Percentiles rank a stretch among this genome's conserved stretches.
Evolutionary conservation across 1,140 invertebrate genomes (phyloP).

Genomic region (Lamellibrachia luymesi): DNA sequence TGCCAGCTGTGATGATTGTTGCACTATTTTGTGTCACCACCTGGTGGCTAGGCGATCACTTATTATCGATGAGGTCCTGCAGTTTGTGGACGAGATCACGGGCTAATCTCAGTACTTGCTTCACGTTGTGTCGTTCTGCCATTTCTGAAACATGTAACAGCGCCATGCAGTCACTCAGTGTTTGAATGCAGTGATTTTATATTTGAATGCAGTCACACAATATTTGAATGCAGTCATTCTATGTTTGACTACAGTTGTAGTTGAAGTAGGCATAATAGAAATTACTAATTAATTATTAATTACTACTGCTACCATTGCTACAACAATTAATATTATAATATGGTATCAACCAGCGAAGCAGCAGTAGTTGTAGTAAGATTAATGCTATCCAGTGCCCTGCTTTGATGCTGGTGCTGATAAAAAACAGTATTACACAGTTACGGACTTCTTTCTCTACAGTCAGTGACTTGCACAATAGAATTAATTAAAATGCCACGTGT

Average conservation of each 20-base stretch:
- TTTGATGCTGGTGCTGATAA: too few species aligned
- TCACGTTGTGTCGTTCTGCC: conserved; percentile 87
- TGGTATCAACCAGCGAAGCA: too few species aligned
- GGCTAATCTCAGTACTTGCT: conserved; percentile 75
- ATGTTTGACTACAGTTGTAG: neutral
- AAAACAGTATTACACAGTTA: too few species aligned
- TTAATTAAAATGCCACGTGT: too few species aligned
- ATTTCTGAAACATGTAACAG: conserved; percentile 73
- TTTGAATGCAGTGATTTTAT: neutral
- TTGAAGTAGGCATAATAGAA: too few species aligned
- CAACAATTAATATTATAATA: too few species aligned
- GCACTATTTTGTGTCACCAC: neutral
- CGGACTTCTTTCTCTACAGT: too few species aligned
- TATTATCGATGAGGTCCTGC: conserved; percentile 85
- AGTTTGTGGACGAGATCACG: conserved; percentile 81
- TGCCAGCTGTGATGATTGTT: neutral
- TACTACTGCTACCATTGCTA: too few species aligned
- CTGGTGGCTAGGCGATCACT: conserved; percentile 31
- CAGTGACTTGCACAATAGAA: too few species aligned
- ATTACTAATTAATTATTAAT: too few species aligned
- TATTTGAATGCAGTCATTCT: neutral
- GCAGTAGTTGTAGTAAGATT: too few species aligned
- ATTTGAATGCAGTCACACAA: neutral
- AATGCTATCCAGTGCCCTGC: too few species aligned
- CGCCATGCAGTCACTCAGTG: neutral